phyloP scores from a whole-genome alignment of 2,113 vertebrate species.

The Anoplopoma fimbria region DNA sequence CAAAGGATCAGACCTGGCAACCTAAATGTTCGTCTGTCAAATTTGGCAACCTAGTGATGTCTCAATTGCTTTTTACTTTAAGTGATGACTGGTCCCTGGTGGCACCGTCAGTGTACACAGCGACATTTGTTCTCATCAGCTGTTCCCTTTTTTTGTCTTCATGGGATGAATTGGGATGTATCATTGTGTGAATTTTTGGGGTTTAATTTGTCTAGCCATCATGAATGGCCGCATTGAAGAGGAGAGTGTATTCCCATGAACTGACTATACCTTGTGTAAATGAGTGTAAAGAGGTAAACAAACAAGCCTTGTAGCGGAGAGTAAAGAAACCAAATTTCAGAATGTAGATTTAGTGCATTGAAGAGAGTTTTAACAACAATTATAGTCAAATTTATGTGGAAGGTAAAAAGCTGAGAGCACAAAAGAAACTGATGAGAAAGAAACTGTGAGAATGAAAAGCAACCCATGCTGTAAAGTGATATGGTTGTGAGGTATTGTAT shows the following conservation, averaged over 20 bases:
- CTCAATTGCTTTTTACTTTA: slow-evolving; percentile 62
- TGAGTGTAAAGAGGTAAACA: slow-evolving; percentile 16
- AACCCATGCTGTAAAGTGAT: background rate
- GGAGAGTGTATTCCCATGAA: slow-evolving; percentile 55
- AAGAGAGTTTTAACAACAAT: background rate
- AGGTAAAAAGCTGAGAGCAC: background rate
- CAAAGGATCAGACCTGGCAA: slow-evolving; percentile 67
- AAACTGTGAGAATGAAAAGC: background rate
- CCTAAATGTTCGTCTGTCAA: slow-evolving; percentile 62
- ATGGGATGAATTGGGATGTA: slow-evolving; percentile 60
- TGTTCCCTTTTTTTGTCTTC: slow-evolving; percentile 61
- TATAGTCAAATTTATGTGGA: background rate
- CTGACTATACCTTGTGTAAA: slow-evolving; percentile 37
- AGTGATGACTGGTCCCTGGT: slow-evolving; percentile 59
- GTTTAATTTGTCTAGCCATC: slow-evolving; percentile 69
- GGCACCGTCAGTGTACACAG: slow-evolving; percentile 58
- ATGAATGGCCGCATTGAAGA: slow-evolving; percentile 72
- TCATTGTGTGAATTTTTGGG: slow-evolving; percentile 65
- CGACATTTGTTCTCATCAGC: slow-evolving; percentile 74
- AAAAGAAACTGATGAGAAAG: background rate
- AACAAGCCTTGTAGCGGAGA: background rate
- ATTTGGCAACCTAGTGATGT: slow-evolving; percentile 60
- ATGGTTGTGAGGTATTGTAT: background rate
- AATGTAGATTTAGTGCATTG: background rate
- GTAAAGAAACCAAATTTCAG: background rate